phyloP scores from a whole-genome alignment of 2,888 invertebrate species.

The Caenorhabditis angaria region DNA sequence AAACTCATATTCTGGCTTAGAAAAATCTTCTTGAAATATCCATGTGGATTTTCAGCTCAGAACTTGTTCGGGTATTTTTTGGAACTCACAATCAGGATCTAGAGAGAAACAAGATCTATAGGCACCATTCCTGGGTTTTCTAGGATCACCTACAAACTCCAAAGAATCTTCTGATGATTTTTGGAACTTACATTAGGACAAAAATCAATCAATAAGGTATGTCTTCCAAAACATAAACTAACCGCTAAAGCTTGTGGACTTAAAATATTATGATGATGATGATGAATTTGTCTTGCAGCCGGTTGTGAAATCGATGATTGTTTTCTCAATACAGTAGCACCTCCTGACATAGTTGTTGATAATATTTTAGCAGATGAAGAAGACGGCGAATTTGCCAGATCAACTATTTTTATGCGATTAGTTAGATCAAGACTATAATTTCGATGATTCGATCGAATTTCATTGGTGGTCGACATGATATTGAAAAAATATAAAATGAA shows the following conservation, averaged over 20 bases:
- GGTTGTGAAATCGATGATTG: constrained; percentile 43
- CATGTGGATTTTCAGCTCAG: no score
- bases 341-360: neutral
- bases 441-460: constrained; percentile 10
- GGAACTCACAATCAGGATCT: no score
- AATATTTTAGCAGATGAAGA: constrained; percentile 25
- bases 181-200: no score
- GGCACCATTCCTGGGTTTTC: no score
- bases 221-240: constrained; percentile 16
- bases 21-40: no score
- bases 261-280: constrained; percentile 48
- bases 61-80: no score
- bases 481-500: neutral
- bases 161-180: no score
- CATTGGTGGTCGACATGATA: neutral
- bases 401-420: constrained; percentile 17
- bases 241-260: constrained; percentile 53
- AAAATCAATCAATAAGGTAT: no score
- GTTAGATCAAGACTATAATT: constrained; percentile 39
- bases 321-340: constrained; percentile 12
- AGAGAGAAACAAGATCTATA: no score
- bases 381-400: constrained; percentile 18
- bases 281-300: constrained; percentile 16
- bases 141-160: no score
- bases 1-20: no score